Evolutionary conservation across 2,797 vertebrate genomes (phyloP).

Genomic region (Acomys russatus): DNA sequence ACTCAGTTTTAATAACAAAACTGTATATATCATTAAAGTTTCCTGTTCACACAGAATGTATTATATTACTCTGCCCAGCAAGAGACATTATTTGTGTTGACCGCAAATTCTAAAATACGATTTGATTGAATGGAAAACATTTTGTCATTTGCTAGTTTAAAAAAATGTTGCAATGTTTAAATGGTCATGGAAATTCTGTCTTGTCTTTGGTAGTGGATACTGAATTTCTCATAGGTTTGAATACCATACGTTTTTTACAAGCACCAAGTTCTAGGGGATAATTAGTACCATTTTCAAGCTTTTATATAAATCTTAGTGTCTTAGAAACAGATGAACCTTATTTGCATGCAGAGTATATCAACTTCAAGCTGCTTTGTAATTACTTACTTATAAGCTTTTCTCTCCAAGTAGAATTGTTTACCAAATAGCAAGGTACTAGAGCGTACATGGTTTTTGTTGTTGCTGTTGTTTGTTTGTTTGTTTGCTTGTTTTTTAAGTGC

Average conservation of each 20-base stretch:
- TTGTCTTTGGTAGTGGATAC: slow-evolving; percentile 81
- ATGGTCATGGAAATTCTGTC: slow-evolving; percentile 85
- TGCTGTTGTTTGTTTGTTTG: no score
- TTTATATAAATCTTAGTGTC: neutral
- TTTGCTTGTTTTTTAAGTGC: neutral
- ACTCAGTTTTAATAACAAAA: slow-evolving; percentile 92
- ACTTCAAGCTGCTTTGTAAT: slow-evolving; percentile 47
- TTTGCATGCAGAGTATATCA: slow-evolving; percentile 29
- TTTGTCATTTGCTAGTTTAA: slow-evolving; percentile 87
- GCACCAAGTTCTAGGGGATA: neutral
- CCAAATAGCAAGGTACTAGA: neutral
- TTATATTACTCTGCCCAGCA: slow-evolving; percentile 90
- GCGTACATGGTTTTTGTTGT: neutral
- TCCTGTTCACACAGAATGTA: slow-evolving; percentile 87
- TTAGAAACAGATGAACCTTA: slow-evolving; percentile 44
- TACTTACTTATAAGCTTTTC: slow-evolving; percentile 54
- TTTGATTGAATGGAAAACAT: slow-evolving; percentile 89
- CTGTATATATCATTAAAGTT: slow-evolving; percentile 91
- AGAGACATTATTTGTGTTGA: slow-evolving; percentile 89
- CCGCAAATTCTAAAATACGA: slow-evolving; percentile 89
- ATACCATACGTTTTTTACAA: slow-evolving; percentile 60
- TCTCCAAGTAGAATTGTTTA: slow-evolving; percentile 37
- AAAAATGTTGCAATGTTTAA: slow-evolving; percentile 82
- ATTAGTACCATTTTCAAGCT: slow-evolving; percentile 4
- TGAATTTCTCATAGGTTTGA: slow-evolving; percentile 71